phyloP scores from a whole-genome alignment of 1,140 invertebrate species.

The Notospermus geniculatus region DNA sequence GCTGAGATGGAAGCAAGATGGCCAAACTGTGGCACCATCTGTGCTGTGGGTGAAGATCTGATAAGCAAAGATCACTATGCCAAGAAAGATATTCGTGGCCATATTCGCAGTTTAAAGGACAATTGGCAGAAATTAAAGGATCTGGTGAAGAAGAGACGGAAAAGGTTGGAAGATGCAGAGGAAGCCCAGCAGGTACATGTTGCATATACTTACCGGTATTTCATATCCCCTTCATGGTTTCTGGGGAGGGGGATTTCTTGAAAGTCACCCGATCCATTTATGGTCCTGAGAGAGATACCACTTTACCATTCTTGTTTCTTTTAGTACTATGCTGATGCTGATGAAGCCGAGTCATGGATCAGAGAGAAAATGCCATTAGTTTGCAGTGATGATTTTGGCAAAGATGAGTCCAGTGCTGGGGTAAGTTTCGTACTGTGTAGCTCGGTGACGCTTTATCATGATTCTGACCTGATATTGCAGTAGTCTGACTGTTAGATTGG shows the following conservation, averaged over 20 bases:
- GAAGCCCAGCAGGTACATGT: slow-evolving; percentile 79
- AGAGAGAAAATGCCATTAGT: slow-evolving; percentile 97
- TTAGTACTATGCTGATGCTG: slow-evolving; percentile 92
- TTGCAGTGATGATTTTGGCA: slow-evolving; percentile 96
- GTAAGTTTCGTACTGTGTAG: slow-evolving; percentile 45
- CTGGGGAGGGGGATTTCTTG: too few species aligned
- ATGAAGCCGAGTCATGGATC: slow-evolving; percentile 97
- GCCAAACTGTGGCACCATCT: slow-evolving; percentile 75
- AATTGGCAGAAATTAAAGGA: slow-evolving; percentile 85
- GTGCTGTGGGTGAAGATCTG: slow-evolving; percentile 69
- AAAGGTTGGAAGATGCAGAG: slow-evolving; percentile 87
- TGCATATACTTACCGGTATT: neutral
- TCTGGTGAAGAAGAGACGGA: slow-evolving; percentile 76
- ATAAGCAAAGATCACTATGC: slow-evolving; percentile 81
- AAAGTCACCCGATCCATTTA: too few species aligned
- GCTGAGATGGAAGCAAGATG: slow-evolving; percentile 87
- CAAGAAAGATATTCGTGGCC: slow-evolving; percentile 59
- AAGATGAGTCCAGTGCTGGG: slow-evolving; percentile 85
- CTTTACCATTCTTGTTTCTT: slow-evolving; percentile 20
- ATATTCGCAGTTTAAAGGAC: slow-evolving; percentile 77
- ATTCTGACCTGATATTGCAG: too few species aligned
- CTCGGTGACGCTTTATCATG: too few species aligned
- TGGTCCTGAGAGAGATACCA: too few species aligned
- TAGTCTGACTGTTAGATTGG: too few species aligned
- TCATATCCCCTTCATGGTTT: neutral